Evolutionary conservation across 2,113 vertebrate genomes (phyloP), one percentile per base, ranked within the genome.

Genomic region (Eurystomus gularis): DNA sequence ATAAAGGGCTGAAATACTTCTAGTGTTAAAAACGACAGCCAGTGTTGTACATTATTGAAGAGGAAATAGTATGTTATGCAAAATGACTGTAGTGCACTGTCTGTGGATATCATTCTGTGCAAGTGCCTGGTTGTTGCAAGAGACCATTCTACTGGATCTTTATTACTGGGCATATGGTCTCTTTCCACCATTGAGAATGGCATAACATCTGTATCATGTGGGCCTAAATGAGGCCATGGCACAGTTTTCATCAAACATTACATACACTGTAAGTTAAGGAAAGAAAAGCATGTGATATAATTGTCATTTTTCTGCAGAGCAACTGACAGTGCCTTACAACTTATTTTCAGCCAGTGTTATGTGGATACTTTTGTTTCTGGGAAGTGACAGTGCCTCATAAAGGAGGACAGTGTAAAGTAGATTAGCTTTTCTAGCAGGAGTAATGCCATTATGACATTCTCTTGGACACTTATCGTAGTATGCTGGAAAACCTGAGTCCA

Each of bases 371-470:
- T 96, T 92, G 95, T 93, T 96, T 96, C 96, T 94, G 88, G 86
- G 83, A 94, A 97, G 91, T 94, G 94, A 91, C 94, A 96, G 93
- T 86, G 73, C 66, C 95, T 96, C 37, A 33, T 95, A 94, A 97
- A 94, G 92, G 90, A 96, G 96, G 94, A 91, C 91, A 92, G 80
- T 29, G 73, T 87, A 94, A 96, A 96, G 96, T 6, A 97, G 96
- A 97, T 97, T 96, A 96, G 88, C 94, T 96, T 94, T 91, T 95
- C 90, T 55, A 94, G 96, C 94, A 96, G 91, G 88, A 88, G 94
- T 92, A 94, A 95, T 96, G 94, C 96, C 88, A 68, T 95, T 94
- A 92, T 96, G 94, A 94, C 94, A 94, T 94, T 93, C 91, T 82
- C 78, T 70, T 95, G 93, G 94, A 97, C 95, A 90, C 93, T 95